Conservation (phyloP, 2,113 vertebrate species). For the Todiramphus chloris region DNA sequence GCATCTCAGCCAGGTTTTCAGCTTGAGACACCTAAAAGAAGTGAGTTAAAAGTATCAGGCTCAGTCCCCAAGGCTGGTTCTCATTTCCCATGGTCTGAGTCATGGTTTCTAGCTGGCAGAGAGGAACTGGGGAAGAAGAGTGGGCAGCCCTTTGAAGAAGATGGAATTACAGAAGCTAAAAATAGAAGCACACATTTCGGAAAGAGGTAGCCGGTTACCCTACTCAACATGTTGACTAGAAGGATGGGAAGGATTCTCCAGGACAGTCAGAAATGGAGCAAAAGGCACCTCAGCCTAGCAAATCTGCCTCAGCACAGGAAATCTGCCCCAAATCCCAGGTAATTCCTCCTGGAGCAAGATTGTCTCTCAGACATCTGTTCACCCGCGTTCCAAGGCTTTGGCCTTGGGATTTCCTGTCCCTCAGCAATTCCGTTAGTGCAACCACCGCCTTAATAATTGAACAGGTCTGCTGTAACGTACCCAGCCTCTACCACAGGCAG, state of each 20-base stretch:
- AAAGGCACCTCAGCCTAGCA: neutral
- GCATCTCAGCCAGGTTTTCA: neutral
- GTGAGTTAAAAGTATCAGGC: neutral
- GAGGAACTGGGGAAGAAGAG: neutral
- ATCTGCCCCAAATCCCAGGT: conserved; percentile 24
- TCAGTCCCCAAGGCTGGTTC: neutral
- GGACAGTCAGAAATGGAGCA: neutral
- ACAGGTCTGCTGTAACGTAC: neutral
- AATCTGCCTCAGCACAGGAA: conserved; percentile 23
- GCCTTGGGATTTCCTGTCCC: neutral
- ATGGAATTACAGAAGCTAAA: conserved; percentile 15
- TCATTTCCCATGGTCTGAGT: neutral
- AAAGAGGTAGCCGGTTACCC: neutral
- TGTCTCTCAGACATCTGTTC: conserved; percentile 30
- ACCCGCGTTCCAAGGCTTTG: neutral
- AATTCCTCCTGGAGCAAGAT: conserved; percentile 21
- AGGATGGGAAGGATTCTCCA: neutral
- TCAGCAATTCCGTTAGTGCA: neutral
- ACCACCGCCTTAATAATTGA: neutral
- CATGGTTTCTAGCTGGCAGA: neutral
- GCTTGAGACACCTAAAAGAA: neutral
- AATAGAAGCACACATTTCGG: neutral
- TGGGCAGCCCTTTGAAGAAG: conserved; percentile 19
- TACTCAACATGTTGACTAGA: neutral
- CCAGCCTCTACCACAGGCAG: neutral